phyloP scores from a whole-genome alignment of 53 echinoderm and acorn worm genomes.

The Actinopyga echinites region DNA sequence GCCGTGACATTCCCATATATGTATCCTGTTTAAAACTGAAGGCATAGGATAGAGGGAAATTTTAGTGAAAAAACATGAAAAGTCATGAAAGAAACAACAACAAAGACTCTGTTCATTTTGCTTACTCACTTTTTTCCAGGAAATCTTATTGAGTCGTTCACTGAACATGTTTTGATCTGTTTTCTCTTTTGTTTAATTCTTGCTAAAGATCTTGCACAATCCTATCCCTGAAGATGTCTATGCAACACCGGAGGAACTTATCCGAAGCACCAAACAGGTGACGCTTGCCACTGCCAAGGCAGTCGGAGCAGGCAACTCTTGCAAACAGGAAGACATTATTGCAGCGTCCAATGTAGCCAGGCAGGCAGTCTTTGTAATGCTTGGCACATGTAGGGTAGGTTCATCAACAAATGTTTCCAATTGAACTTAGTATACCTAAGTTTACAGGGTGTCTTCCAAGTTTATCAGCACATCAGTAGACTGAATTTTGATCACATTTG shows the following conservation, averaged over 20 bases:
- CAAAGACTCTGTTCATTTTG: too few relatives aligned
- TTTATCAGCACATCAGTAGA: too few relatives aligned
- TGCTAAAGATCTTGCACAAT: conserved; percentile 70
- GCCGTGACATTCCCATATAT: too few relatives aligned
- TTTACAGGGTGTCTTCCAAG: too few relatives aligned
- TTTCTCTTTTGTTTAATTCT: background rate
- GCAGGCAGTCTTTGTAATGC: conserved; percentile 82
- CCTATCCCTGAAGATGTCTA: conserved; percentile 65
- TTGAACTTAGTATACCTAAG: background rate
- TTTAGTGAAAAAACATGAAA: too few relatives aligned
- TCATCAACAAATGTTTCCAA: background rate
- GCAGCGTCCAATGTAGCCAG: conserved; percentile 82
- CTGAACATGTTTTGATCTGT: background rate
- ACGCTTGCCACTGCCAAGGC: conserved; percentile 97
- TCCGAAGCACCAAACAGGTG: conserved; percentile 92
- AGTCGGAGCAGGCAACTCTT: conserved; percentile 94
- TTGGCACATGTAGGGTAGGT: conserved; percentile 80
- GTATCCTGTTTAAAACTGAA: too few relatives aligned
- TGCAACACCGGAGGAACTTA: conserved; percentile 85
- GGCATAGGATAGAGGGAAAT: too few relatives aligned
- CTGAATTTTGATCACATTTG: too few relatives aligned
- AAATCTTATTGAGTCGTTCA: background rate
- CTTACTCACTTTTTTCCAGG: background rate
- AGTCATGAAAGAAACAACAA: too few relatives aligned
- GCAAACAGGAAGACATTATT: conserved; percentile 88